phyloP scores from a whole-genome alignment of 2,113 vertebrate genomes.

The Podarcis cretensis region DNA sequence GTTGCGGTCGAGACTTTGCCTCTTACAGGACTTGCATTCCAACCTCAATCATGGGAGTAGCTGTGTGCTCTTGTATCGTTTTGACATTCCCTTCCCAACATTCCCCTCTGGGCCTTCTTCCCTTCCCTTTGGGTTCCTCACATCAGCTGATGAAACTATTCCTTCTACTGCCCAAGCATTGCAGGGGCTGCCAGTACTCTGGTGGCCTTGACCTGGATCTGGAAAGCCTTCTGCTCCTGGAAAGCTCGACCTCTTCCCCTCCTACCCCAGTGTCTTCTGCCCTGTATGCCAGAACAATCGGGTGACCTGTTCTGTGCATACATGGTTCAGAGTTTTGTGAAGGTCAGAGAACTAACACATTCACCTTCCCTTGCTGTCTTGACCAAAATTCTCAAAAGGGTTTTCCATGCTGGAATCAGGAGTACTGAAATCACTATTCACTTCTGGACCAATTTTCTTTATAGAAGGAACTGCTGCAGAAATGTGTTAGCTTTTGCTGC shows the following conservation, averaged over 20 bases:
- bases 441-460: conserved; percentile 1
- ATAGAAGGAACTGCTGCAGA: conserved; percentile 37
- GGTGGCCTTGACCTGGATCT: too few species aligned
- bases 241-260: neutral
- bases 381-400: neutral
- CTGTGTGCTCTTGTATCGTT: neutral
- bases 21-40: neutral
- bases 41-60: neutral
- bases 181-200: neutral
- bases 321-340: neutral
- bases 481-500: neutral
- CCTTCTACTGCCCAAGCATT: neutral
- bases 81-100: neutral
- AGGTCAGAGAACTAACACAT: neutral
- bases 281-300: neutral
- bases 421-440: neutral
- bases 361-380: neutral
- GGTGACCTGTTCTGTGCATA: too few species aligned
- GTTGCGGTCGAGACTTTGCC: neutral
- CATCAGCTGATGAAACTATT: neutral
- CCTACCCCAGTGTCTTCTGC: neutral
- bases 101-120: too few species aligned
- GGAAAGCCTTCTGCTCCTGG: too few species aligned
- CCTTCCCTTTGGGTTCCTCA: neutral
- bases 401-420: neutral